Conservation (phyloP, 2,113 vertebrate species). For the Odobenus rosmarus region DNA sequence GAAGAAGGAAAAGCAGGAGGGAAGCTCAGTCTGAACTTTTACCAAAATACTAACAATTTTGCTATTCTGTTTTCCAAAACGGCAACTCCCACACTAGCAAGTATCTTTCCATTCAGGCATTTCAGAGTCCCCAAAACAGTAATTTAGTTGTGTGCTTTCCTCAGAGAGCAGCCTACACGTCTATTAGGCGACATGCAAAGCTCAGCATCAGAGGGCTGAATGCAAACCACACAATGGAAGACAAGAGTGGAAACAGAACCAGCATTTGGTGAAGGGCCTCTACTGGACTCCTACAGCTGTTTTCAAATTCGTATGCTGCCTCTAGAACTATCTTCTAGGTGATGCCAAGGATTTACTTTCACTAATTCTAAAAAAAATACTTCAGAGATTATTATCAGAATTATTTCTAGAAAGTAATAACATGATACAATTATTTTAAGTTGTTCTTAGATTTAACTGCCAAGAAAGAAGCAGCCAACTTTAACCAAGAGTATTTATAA, state of each 20-base stretch:
- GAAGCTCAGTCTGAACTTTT: slow-evolving; percentile 54
- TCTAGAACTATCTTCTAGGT: not conserved
- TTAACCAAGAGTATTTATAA: slow-evolving; percentile 59
- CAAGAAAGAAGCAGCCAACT: slow-evolving; percentile 49
- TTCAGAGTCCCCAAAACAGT: slow-evolving; percentile 62
- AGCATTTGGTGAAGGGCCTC: not conserved
- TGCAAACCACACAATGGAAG: not conserved
- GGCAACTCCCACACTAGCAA: slow-evolving; percentile 61
- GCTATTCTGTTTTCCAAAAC: slow-evolving; percentile 62
- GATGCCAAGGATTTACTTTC: not conserved
- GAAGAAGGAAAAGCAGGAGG: slow-evolving; percentile 38
- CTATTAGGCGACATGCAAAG: slow-evolving; percentile 58
- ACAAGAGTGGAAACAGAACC: not conserved
- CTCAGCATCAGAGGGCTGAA: not conserved
- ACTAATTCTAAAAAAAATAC: not conserved
- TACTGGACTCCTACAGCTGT: not conserved
- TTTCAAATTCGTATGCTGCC: not conserved
- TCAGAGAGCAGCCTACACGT: slow-evolving; percentile 46
- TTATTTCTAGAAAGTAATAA: slow-evolving; percentile 40
- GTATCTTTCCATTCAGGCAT: slow-evolving; percentile 66
- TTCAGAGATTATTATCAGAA: slow-evolving; percentile 55
- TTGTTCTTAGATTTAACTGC: slow-evolving; percentile 24
- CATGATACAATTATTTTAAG: slow-evolving; percentile 33
- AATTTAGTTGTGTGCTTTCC: slow-evolving; percentile 38
- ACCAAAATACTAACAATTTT: slow-evolving; percentile 69